Evolutionary conservation across 2,797 vertebrate genomes (phyloP), one percentile per base, ranked within the genome.

Genomic region (Melanogrammus aeglefinus): DNA sequence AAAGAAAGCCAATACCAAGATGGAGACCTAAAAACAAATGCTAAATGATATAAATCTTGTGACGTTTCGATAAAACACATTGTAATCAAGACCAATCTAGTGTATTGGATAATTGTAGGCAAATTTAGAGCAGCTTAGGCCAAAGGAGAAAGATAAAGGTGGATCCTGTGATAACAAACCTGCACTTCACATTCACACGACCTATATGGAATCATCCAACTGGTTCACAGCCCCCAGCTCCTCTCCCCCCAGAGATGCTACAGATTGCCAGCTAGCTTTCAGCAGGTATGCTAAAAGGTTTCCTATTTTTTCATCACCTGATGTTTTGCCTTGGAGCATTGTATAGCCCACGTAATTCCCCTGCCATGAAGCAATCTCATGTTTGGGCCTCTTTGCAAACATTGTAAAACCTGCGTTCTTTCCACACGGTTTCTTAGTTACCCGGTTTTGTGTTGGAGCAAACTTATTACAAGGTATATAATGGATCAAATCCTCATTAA

Each of bases 341-440:
- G 86, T 86, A 88, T 85, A 91, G 86, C 83, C 86, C 86, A 80
- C 81, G 78, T 91, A 93, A 92, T 92, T 89, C 89, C 75, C 83
- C 87, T 90, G 84, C 89, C 88, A 88, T 82, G 85, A 81, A 81
- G 86, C 90, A 86, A 91, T 90, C 90, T 89, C 82, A 88, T 84
- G 77, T 86, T 83, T 82, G 75, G 77, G 85, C 86, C 79, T 88
- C 83, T 76, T 85, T 86, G 85, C 88, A 90, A 90, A 90, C 88
- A 91, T 38, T 63, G 70, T 76, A 84, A 72, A 83, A 82, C 87
- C 7, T 38, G 70, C 71, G 78, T 57, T 74, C 73, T 76, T 79
- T 86, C 70, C 36, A 81, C 83, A 35, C 14, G 0, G 66, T 82
- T 83, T 81, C 79, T 85, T 76, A 79, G 74, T 85, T 75, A 24